These are phyloP conservation scores for Dendrocopos noguchii DNA, from an alignment of 2,113 vertebrate species.

Conservation along the genomic window DNA sequence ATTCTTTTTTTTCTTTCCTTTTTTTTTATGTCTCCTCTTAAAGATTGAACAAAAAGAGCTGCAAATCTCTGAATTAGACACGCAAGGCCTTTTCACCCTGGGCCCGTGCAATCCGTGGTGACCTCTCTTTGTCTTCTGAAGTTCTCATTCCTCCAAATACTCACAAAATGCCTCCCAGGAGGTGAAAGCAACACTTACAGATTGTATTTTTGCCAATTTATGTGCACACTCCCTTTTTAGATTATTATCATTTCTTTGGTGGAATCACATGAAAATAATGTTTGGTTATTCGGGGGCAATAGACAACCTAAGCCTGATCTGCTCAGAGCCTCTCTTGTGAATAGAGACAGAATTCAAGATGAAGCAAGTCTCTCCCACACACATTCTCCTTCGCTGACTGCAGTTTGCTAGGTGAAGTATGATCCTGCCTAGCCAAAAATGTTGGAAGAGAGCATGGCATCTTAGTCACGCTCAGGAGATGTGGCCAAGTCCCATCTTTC, in stretches of 20 bases:
- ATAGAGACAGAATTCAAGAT: background rate
- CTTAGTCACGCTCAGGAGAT: background rate
- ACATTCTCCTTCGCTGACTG: background rate
- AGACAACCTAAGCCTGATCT: background rate
- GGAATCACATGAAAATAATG: background rate
- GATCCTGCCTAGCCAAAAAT: background rate
- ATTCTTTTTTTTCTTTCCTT: background rate
- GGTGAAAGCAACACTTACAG: rapidly evolving
- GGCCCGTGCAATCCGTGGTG: rapidly evolving
- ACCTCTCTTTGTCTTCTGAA: background rate
- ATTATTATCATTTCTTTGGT: background rate
- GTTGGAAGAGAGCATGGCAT: background rate
- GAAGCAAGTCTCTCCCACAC: background rate
- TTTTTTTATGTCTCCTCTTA: background rate
- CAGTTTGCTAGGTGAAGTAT: background rate
- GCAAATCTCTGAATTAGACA: background rate
- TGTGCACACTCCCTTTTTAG: background rate
- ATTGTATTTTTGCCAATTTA: background rate
- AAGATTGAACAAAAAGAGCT: background rate
- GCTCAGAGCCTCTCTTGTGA: background rate
- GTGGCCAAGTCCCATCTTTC: background rate
- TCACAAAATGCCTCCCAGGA: background rate
- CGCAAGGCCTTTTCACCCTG: background rate
- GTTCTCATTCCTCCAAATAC: background rate
- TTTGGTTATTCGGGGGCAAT: background rate